Base-by-base conservation (phyloP, 2,888 invertebrate genomes). In the Drosophila vallismaia region DNA sequence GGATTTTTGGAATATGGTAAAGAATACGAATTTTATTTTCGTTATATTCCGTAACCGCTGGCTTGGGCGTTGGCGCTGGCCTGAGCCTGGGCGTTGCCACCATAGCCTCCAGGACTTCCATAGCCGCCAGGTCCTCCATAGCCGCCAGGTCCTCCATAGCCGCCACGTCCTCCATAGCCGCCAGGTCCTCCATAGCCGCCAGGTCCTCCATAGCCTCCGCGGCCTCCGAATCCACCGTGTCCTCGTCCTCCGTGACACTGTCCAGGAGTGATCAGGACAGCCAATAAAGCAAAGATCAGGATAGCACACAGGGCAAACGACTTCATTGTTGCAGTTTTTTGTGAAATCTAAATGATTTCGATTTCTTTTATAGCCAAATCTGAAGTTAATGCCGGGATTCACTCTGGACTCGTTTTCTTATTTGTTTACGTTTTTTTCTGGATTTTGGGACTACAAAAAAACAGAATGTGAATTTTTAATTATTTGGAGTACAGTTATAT, bases 241-340 rank as follows among this genome's bases (percentile, higher is more conserved):
- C 57, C 19, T 4, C 36, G 42, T 19, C 42, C 42, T 7, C 38
- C 38, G 40, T 36, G 36, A n/a, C 36, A 36, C n/a, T 36, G 36
- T 36, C 29, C 26, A 6, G 77, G 77, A 9, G 60, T 66, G 1
- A 71, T 76, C 49, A 71, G 73, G 12, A 75, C 68, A 12, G 75
- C 57, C 6, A 60, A 67, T 51, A 83, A 49, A 4, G 70, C 83
- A 19, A 83, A 36, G 56, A 81, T 31, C 46, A 78, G 44, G 46
- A 84, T 49, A 33, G 68, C 42, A 57, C 69, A 75, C 12, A 76
- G 51, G 29, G 73, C 53, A 24, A 75, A 73, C 71, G 80, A 73
- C 81, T 84, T 81, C 80, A 81, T 81, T 8, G 54, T 73, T 55
- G 40, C 7, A 46, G 24, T n/a, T 56, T 52, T 29, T 52, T 50